Evolutionary conservation across 2,113 vertebrate species (phyloP), one percentile per base, ranked within the genome.

Genomic region (Blennius ocellaris): DNA sequence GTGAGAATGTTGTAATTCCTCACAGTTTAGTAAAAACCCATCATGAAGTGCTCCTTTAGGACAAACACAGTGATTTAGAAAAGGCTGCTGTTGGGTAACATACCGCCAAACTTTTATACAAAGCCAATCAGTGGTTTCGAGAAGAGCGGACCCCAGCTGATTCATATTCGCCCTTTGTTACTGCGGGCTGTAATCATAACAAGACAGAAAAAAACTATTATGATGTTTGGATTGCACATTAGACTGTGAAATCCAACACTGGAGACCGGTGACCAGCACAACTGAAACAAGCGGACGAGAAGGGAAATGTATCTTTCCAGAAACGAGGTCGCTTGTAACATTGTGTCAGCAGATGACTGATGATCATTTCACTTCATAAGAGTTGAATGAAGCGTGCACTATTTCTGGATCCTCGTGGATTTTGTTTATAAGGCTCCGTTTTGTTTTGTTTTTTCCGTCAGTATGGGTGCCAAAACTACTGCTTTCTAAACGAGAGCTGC

Each of bases 131-230:
- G 62, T 52, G 72, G 69, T 76, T 87, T 79, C 57, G 74, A 36
- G 8, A 66, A 58, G 68, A 68, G 45, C 8, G 57, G 69, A 77
- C 69, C 54, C 17, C 73, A 86, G 78, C 70, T 73, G 70, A 86
- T 60, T 82, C 60, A 58, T 71, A 63, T 74, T 74, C 63, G 21
- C 48, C 50, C 66, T 87, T 79, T 80, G 72, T 77, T 69, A 68
- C 59, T 74, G 50, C 39, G 48, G 57, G 43, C 53, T 69, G 48
- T 62, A 66, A 81, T 81, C 78, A 75, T 61, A 72, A 77, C 60
- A 79, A 65, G 77, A 79, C 56, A 76, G 48, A 70, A 67, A 63
- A 30, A 30, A 30, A 30, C n/a, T 56, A 44, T 70, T 86, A 55
- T 40, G 56, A 50, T 81, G 45, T 80, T 72, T 75, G 71, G 66